Evolutionary conservation across 2,113 vertebrate genomes (phyloP), one percentile per base, ranked within the genome.

Genomic region (Xenopus borealis): DNA sequence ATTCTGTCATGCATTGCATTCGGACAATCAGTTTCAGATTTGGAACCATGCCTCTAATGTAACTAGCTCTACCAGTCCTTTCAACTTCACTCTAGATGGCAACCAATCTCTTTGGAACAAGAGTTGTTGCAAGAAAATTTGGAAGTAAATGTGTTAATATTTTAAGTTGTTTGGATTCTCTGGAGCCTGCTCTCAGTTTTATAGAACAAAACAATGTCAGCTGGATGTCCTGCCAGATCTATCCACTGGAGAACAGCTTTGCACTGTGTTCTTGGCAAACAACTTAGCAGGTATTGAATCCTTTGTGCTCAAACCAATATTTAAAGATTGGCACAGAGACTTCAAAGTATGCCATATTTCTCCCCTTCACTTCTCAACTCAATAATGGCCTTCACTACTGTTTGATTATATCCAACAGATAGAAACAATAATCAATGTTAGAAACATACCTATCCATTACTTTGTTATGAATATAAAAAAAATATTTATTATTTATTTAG

Each of bases 171-270:
- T 11, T 53, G 10, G 7, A 44, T 62, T 55, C 58, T 23, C 44
- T 69, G 55, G 46, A 44, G 12, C 47, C 66, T 45, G 10, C 50
- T 14, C 55, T 61, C 27, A 33, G 61, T 69, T 57, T 55, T 70
- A 63, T 55, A 30, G 18, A 64, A 70, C 67, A 76, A 50, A 45
- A 62, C 47, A 46, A 69, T 64, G 74, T 70, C 66, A 76, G 58
- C 67, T 76, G 53, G 47, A 64, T 76, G 74, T 76, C 67, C 74
- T 76, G 74, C 74, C 66, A 76, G 74, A 61, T 70, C 66, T 76
- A 64, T 55, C 30, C 66, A 52, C 66, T 63, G 58, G 66, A 76
- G 66, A 76, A 63, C 59, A 57, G 66, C 73, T 69, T 66, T 63
- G 66, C 57, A 30, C 44, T 53, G 58, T 76, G 73, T 76, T 76